Base-by-base conservation (phyloP, 2,797 vertebrate species). In the Myotis myotis region DNA sequence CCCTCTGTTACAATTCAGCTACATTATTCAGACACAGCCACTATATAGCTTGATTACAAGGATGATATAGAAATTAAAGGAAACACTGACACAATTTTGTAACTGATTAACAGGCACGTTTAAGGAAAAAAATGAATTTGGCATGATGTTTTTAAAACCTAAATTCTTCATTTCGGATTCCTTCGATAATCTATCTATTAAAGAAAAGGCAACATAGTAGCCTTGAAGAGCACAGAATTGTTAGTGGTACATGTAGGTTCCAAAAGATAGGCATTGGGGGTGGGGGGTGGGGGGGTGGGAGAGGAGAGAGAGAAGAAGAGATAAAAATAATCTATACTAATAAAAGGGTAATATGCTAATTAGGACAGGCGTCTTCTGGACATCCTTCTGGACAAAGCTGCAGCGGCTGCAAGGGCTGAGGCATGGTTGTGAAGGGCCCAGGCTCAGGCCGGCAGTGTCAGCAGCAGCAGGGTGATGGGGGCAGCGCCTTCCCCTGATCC, bases 131-230 rank as follows among this genome's bases (percentile, higher is more conserved):
- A 36, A 7, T 15, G 13, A 90, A 76, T 80, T 71, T 55, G 74
- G 47, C 47, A 33, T 22, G 30, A 92, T 74, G 55, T 44, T 93
- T 95, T 92, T 70, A 76, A 90, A 87, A 62, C 12, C 44, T 93
- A 41, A 78, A 93, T 70, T 86, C 68, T 72, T 71, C 33, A 87
- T 60, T 88, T 72, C 25, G 62, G 7, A 72, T 85, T 72, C 80
- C 75, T 93, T 90, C 10, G 33, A 44, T 87, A 16, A 72, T 28
- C 23, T 68, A 33, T 76, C 36, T 49, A 17, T 17, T 23, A 38
- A 51, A 36, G 53, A 80, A 88, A 51, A 78, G 9, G 30, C 8
- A 57, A 71, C 22, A 68, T 19, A 72, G 6, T 62, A 33, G 19
- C 51, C 23, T 71, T 57, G 64, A 53, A 87, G n/a, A 86, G 30